A percentile compares a stretch with the other conserved stretches of the same genome.
These are phyloP conservation scores for Siphonodentalium dalli DNA, from an alignment of 2,888 invertebrate genomes.

Conservation along the genomic window DNA sequence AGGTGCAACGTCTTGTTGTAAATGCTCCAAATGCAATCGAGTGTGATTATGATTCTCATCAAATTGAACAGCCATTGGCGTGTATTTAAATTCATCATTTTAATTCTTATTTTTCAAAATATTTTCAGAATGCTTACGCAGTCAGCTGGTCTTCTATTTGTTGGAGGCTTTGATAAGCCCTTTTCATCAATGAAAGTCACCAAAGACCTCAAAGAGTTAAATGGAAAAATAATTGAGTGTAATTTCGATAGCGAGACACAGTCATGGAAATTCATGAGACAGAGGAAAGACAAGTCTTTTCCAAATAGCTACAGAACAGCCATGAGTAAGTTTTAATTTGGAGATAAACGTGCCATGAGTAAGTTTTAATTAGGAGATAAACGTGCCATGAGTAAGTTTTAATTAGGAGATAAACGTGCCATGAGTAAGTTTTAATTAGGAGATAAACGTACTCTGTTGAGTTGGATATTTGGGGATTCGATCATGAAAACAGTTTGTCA, in stretches of 20 bases:
- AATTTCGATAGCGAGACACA: constrained; percentile 72
- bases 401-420: background rate
- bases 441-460: background rate
- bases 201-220: constrained; percentile 77
- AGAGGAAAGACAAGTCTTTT: constrained; percentile 93
- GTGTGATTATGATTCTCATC: too few relatives aligned
- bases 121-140: too few relatives aligned
- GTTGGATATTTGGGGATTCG: too few relatives aligned
- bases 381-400: background rate
- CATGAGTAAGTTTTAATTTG: constrained; percentile 69
- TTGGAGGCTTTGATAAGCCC: too few relatives aligned
- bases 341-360: background rate
- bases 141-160: too few relatives aligned
- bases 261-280: constrained; percentile 92
- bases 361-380: background rate
- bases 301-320: constrained; percentile 92
- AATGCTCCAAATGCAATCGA: too few relatives aligned
- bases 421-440: background rate
- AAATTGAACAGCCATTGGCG: too few relatives aligned
- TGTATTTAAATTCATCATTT: too few relatives aligned
- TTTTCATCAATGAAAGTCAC: constrained; percentile 65
- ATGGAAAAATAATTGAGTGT: constrained; percentile 97
- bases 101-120: too few relatives aligned
- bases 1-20: too few relatives aligned
- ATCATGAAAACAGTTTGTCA: background rate